Evolutionary conservation across 1,140 invertebrate species (phyloP).

Genomic region (Drosophila sturtevanti): DNA sequence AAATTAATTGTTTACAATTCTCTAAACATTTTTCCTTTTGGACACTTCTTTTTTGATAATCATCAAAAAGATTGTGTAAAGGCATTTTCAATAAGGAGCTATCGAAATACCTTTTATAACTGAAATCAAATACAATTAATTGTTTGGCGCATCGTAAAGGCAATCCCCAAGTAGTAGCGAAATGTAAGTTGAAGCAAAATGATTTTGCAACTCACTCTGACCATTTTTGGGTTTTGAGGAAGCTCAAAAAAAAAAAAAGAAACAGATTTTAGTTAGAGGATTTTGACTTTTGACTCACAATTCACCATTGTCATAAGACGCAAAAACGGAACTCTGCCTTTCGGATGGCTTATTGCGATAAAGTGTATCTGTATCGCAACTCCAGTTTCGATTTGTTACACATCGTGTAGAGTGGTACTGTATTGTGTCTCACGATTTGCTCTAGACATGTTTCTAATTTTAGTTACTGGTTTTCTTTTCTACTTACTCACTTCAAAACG

Average conservation of each 20-base stretch:
- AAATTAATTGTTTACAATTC: conserved; percentile 14
- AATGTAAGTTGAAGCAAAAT: conserved; percentile 57
- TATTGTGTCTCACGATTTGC: conserved; percentile 58
- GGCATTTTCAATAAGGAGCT: conserved; percentile 55
- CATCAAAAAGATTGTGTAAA: conserved; percentile 34
- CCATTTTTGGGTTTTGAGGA: conserved; percentile 65
- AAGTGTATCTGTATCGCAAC: conserved; percentile 33
- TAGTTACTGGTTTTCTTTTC: conserved; percentile 68
- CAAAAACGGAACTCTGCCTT: conserved; percentile 54
- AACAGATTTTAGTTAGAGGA: conserved; percentile 30
- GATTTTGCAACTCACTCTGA: conserved; percentile 35
- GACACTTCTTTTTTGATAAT: conserved; percentile 14
- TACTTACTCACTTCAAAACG: conserved; percentile 51
- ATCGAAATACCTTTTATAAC: conserved; percentile 2
- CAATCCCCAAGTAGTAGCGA: conserved; percentile 45
- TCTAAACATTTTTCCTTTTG: conserved; percentile 2
- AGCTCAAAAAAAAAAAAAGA: conserved; percentile 21
- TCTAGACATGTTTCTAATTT: conserved; percentile 64
- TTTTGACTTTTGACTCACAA: conserved; percentile 12
- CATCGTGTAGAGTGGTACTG: conserved; percentile 27
- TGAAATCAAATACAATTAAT: conserved; percentile 35
- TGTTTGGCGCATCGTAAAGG: conserved; percentile 52
- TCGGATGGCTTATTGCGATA: conserved; percentile 52
- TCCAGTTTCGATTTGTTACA: conserved; percentile 36
- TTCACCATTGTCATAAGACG: conserved; percentile 55